Conservation (phyloP, 2,113 vertebrate genomes). For the Cheirogaleus medius region DNA sequence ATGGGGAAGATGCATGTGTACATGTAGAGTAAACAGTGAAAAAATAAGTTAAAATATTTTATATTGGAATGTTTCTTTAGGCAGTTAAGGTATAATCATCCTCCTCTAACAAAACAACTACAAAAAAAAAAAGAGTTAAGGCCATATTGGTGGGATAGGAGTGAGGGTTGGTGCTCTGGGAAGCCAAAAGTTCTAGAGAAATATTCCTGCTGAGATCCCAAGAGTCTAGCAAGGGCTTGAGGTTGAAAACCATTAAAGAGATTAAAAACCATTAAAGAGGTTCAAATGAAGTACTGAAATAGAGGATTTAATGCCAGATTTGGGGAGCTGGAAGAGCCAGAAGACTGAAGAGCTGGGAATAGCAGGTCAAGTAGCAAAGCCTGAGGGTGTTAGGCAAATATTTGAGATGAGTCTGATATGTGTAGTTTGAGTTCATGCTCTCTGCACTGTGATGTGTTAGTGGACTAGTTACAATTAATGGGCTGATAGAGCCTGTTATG, state of each 20-base stretch:
- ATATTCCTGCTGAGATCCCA: not conserved
- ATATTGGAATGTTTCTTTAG: not conserved
- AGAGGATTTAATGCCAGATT: not conserved
- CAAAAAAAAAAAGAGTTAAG: not conserved
- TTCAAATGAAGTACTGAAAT: not conserved
- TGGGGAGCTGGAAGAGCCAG: not conserved
- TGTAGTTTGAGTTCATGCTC: not conserved
- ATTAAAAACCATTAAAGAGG: not conserved
- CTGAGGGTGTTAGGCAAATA: not conserved
- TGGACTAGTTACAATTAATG: not conserved
- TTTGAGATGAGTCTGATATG: not conserved
- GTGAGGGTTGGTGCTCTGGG: not conserved
- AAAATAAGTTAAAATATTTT: not conserved
- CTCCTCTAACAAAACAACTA: not conserved
- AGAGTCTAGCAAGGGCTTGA: not conserved
- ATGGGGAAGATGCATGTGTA: accelerated
- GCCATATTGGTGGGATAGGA: too few species aligned
- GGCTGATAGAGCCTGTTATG: not conserved
- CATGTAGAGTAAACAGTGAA: not conserved
- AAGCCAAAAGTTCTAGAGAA: not conserved
- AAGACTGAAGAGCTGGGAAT: not conserved
- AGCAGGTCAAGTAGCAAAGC: not conserved
- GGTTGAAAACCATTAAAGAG: not conserved
- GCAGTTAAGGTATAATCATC: not conserved
- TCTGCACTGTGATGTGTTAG: not conserved